Base-by-base conservation (phyloP, 2,888 invertebrate genomes). In the Yponomeuta plumbellus region DNA sequence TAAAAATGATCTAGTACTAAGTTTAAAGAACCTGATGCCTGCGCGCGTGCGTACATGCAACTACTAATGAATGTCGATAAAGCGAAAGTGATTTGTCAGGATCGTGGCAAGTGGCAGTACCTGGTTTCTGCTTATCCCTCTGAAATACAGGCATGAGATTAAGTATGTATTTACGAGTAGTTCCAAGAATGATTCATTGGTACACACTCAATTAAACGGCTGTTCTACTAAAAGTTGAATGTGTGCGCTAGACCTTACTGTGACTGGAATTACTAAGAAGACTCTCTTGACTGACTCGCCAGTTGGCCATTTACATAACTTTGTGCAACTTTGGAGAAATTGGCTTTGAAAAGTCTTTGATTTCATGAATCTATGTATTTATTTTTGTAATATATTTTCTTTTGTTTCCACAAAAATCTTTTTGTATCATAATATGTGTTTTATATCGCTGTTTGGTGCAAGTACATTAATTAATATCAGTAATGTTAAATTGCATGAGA, bases 401-500 rank as follows among this genome's bases (percentile, higher is more conserved):
- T 8, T 17, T 17, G 10, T 52, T 52, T 52, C 44, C 5, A 52
- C 17, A 17, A 52, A 52, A 52, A 52, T 52, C 44, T 52, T 17
- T 44, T 52, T 52, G 44, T 52, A 52, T 52, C n/a, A n/a, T n/a
- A 5, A 34, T 8, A 34, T 52, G 17, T 52, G 17, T 3, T 52
- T 52, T 52, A 17, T 52, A 52, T 13, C 44, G 13, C 13, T 52
- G 44, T 17, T 3, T 52, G 5, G 3, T 17, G 4, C 13, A 2
- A 52, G 13, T 3, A 52, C 17, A 3, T 52, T 52, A 13, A 52
- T 52, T 52, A 52, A 17, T 52, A 3, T 52, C 44, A 17, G 17
- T 5, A 1, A 5, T 52, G 56, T 59, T 56, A 66, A 57, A 63
- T 34, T 65, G 66, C 66, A 63, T 66, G 69, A 62, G 11, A 39